A percentile compares a stretch with the other conserved stretches of the same genome.
These are phyloP conservation scores for Teinopalpus imperialis DNA, from an alignment of 2,888 invertebrate genomes.

Conservation along the genomic window DNA sequence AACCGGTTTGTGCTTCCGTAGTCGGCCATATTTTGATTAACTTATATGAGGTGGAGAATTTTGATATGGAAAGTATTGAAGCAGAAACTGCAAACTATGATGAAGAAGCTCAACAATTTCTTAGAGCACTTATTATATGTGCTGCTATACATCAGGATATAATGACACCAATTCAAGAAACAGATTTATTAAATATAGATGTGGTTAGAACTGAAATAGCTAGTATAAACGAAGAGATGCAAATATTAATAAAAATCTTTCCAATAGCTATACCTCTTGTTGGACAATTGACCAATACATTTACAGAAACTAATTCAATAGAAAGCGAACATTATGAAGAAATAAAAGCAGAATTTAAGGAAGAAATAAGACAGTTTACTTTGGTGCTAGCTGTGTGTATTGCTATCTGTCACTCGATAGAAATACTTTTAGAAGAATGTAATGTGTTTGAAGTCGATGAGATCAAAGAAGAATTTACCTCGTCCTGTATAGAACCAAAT, in stretches of 20 bases:
- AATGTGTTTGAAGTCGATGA: background rate
- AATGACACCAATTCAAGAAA: background rate
- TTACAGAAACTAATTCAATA: background rate
- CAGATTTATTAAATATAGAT: background rate
- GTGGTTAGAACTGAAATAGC: background rate
- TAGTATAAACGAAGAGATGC: background rate
- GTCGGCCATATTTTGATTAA: background rate
- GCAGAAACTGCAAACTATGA: background rate
- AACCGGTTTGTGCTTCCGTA: background rate
- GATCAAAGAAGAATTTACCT: conserved; percentile 3
- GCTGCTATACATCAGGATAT: background rate
- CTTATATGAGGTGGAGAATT: background rate
- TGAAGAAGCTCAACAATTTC: background rate
- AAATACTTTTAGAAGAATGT: conserved; percentile 9
- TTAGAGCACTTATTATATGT: background rate
- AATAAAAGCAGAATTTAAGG: background rate
- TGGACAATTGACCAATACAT: background rate
- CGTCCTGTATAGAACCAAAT: background rate
- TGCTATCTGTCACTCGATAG: background rate
- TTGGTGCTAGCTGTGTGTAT: background rate
- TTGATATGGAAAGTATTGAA: background rate
- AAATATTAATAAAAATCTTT: background rate
- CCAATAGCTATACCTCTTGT: background rate
- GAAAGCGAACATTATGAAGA: background rate
- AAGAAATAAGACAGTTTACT: conserved; percentile 1